Percentiles rank a stretch among this genome's conserved stretches.
Evolutionary conservation across 1,140 invertebrate species (phyloP).

Genomic region (Muscidifurax raptorellus): DNA sequence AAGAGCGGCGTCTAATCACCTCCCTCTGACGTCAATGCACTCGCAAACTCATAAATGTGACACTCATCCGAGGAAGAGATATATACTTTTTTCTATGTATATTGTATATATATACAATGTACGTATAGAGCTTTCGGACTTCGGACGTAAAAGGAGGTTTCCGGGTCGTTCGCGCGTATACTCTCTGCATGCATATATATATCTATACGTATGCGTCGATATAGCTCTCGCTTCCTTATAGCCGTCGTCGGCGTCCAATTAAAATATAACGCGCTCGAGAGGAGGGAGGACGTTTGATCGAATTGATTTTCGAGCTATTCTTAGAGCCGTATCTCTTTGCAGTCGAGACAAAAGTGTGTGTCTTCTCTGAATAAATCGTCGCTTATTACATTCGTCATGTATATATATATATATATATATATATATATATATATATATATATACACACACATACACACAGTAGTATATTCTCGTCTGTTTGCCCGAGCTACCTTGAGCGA

Average conservation of each 20-base stretch:
- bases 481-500: too few species aligned
- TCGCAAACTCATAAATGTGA: constrained; percentile 38
- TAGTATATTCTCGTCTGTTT: too few species aligned
- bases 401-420: too few species aligned
- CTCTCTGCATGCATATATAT: neutral
- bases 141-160: constrained; percentile 20
- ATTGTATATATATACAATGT: neutral
- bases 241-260: neutral
- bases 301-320: constrained; percentile 9
- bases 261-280: neutral
- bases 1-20: constrained; percentile 32
- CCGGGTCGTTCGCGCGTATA: neutral
- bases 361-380: too few species aligned
- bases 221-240: neutral
- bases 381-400: too few species aligned
- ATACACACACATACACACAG: too few species aligned
- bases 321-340: neutral
- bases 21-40: constrained; percentile 42
- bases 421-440: too few species aligned
- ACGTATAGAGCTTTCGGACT: neutral
- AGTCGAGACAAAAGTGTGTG: neutral
- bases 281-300: neutral
- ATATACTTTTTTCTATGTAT: neutral
- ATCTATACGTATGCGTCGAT: neutral
- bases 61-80: neutral